Evolutionary conservation across 2,888 invertebrate species (phyloP), one percentile per base, ranked within the genome.

Genomic region (Dascillus cervinus): DNA sequence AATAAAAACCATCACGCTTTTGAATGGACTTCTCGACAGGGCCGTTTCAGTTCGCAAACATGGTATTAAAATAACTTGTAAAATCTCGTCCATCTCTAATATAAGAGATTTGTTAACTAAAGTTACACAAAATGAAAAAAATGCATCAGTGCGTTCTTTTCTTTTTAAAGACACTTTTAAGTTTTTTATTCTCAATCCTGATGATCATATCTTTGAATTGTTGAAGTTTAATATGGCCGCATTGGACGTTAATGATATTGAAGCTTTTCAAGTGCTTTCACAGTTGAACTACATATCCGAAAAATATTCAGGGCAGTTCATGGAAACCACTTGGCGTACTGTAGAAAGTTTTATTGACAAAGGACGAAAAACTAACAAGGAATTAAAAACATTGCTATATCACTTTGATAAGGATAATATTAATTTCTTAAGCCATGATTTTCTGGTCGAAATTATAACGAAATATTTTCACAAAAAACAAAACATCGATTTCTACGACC

Each of bases 21-120:
- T 39, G 3, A 8, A 22, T 4, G 11, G 10, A 8, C 32, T 43
- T 20, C 17, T 5, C 3, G 9, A 35, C 10, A 14, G 22, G 2
- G 22, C 34, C 1, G 36, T 39, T 24, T 41, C 40, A 5, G 26
- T 34, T 2, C 25, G 30, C 9, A 43, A 41, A 13, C 36, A 38
- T 22, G 24, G 26, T n/a, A 26, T 43, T 3, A 19, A 13, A 11
- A 24, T 43, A 3, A 27, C 24, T n/a, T 22, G 11, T n/a, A 28
- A 19, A 12, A 4, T 26, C 11, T 25, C 21, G 14, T 25, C 22
- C 13, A 32, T 29, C 25, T n/a, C 12, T 4, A 4, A 15, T 5
- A 15, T 10, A 11, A 10, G 19, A 8, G 13, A 13, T 2, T 9
- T 25, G 1, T 6, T 39, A 3, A 10, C 3, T 3, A 17, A 26